These are phyloP conservation scores for Clytia hemisphaerica DNA, from an alignment of 30 jellyfish, hydroid and myxozoan genomes.

Conservation along the genomic window DNA sequence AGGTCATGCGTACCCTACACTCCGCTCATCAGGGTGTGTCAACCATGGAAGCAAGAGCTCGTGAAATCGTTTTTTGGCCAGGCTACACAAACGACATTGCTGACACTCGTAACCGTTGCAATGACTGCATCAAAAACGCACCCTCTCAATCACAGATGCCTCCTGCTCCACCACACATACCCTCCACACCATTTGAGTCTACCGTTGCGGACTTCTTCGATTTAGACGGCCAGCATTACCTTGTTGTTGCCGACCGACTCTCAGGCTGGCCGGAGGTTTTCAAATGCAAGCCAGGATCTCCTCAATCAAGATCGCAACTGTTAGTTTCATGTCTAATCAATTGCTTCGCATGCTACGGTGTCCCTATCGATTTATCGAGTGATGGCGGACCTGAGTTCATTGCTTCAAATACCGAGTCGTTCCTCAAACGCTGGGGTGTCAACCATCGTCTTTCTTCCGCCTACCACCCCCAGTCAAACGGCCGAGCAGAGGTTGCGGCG, in stretches of 20 bases:
- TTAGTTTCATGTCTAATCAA: not conserved
- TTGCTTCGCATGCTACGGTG: not conserved
- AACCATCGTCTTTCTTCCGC: not conserved
- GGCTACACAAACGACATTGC: not conserved
- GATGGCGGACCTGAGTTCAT: slow-evolving; percentile 1
- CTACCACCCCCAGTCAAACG: not conserved
- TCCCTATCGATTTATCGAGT: not conserved
- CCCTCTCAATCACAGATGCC: slow-evolving; percentile 3
- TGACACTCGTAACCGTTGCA: not conserved
- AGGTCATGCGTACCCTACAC: not conserved
- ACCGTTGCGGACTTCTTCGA: too few relatives aligned
- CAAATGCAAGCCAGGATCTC: not conserved
- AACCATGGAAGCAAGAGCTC: not conserved
- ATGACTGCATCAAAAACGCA: not conserved
- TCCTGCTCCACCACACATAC: not conserved
- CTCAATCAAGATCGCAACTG: not conserved
- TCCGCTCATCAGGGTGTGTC: slow-evolving; percentile 21
- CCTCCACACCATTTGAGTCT: slow-evolving; percentile 4
- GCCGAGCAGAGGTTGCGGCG: not conserved
- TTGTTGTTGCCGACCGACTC: not conserved
- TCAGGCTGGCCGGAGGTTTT: not conserved
- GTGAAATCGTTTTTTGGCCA: slow-evolving; percentile 14
- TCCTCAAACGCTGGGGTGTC: not conserved
- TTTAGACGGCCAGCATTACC: slow-evolving; percentile 7
- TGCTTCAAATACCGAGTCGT: not conserved